phyloP scores from a whole-genome alignment of 2,888 invertebrate genomes.

The Lutraria lutraria region DNA sequence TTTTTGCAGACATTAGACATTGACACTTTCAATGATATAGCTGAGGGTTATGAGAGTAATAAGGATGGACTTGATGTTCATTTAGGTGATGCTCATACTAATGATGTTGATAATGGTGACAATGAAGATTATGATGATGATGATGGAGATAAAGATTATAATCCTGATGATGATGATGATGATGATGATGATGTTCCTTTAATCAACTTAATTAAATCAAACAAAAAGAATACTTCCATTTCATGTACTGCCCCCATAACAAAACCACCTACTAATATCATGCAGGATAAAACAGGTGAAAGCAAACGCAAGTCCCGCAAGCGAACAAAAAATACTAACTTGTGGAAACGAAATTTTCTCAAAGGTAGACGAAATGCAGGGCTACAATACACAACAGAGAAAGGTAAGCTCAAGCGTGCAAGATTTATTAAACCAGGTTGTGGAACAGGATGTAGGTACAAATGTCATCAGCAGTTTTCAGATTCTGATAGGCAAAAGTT shows the following conservation, averaged over 20 bases:
- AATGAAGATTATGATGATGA: too few relatives aligned
- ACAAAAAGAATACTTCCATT: not conserved
- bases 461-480: constrained; percentile 31
- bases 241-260: not conserved
- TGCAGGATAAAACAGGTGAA: not conserved
- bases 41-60: not conserved
- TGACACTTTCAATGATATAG: not conserved
- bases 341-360: not conserved
- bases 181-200: constrained; percentile 40
- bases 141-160: too few relatives aligned
- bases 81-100: not conserved
- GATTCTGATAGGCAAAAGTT: constrained; percentile 18
- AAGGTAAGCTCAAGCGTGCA: not conserved
- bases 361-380: not conserved
- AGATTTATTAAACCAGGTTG: constrained; percentile 32
- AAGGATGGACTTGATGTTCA: not conserved
- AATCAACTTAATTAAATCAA: not conserved
- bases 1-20: not conserved
- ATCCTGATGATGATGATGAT: constrained; percentile 27
- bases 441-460: constrained; percentile 39
- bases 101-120: too few relatives aligned
- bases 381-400: not conserved
- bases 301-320: constrained; percentile 11
- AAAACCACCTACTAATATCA: not conserved
- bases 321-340: not conserved